Percentiles rank a stretch among this genome's conserved stretches.
Evolutionary conservation across 2,888 invertebrate genomes (phyloP).

Genomic region (Macropis europaea): DNA sequence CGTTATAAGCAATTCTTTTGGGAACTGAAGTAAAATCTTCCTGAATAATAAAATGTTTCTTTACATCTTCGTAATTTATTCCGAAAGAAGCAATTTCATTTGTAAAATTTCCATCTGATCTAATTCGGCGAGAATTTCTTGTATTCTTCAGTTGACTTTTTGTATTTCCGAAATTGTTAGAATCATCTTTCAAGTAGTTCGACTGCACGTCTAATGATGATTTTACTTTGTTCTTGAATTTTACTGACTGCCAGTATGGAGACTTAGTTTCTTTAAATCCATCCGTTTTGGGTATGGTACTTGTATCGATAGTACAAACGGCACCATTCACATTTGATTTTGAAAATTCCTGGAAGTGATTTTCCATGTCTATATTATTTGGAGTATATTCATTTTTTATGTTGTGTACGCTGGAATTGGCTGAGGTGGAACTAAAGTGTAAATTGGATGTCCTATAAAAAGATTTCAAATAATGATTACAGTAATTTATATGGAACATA

Average conservation of each 20-base stretch:
- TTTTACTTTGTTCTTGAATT: neutral
- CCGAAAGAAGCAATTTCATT: neutral
- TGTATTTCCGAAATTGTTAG: too few species aligned
- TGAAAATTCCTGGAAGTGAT: neutral
- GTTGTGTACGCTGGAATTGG: neutral
- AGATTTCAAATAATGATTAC: neutral
- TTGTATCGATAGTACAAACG: neutral
- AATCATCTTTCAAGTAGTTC: neutral
- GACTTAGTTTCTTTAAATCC: neutral
- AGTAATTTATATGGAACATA: neutral
- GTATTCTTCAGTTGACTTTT: neutral
- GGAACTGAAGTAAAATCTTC: neutral
- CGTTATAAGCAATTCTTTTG: neutral
- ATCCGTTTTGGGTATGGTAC: neutral
- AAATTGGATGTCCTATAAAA: constrained; percentile 15
- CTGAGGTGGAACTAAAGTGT: neutral
- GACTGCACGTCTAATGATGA: constrained; percentile 13
- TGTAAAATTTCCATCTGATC: constrained; percentile 8
- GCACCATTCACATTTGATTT: neutral
- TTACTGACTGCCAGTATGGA: neutral
- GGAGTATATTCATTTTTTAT: neutral
- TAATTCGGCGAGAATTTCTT: neutral
- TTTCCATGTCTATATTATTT: neutral
- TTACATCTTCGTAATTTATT: neutral
- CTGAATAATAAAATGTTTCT: neutral